These are phyloP conservation scores for Anagyrus pseudococci DNA, from an alignment of 2,888 invertebrate genomes.

Conservation along the genomic window DNA sequence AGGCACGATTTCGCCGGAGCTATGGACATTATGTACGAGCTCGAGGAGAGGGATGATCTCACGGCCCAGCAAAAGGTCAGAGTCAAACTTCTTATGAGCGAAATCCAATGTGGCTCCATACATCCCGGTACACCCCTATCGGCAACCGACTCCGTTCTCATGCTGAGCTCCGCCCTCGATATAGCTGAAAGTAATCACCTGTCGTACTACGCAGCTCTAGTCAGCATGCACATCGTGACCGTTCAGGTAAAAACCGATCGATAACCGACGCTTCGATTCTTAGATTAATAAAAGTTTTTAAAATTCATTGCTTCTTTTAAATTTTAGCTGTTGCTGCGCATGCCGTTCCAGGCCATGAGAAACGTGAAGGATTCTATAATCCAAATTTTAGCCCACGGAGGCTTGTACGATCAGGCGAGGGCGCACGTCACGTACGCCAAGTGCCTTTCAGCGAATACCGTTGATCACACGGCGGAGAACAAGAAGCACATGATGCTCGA, in stretches of 20 bases:
- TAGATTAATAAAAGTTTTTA: neutral
- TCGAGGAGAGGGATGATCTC: constrained; percentile 46
- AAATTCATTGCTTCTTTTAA: neutral
- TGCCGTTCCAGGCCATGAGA: constrained; percentile 77
- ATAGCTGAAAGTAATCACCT: constrained; percentile 78
- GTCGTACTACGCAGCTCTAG: constrained; percentile 76
- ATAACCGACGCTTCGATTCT: neutral
- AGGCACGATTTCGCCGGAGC: constrained; percentile 52
- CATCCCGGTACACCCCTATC: constrained; percentile 67
- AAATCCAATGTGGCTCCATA: constrained; percentile 68
- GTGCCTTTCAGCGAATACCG: constrained; percentile 75
- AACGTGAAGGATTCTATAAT: constrained; percentile 75
- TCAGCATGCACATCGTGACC: constrained; percentile 81
- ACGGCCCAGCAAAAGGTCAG: constrained; percentile 65
- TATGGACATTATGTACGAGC: constrained; percentile 43
- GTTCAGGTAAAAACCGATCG: constrained; percentile 64
- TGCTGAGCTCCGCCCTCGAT: constrained; percentile 75
- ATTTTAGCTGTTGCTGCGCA: constrained; percentile 73
- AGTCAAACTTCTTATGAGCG: constrained; percentile 73
- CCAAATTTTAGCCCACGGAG: constrained; percentile 80
- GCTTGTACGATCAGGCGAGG: constrained; percentile 80
- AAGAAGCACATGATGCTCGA: constrained; percentile 65
- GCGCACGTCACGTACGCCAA: constrained; percentile 79
- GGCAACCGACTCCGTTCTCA: constrained; percentile 63
- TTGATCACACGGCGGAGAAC: constrained; percentile 60